Base-by-base conservation (phyloP, 2,888 invertebrate genomes). In the Drosophila nigricruria region DNA sequence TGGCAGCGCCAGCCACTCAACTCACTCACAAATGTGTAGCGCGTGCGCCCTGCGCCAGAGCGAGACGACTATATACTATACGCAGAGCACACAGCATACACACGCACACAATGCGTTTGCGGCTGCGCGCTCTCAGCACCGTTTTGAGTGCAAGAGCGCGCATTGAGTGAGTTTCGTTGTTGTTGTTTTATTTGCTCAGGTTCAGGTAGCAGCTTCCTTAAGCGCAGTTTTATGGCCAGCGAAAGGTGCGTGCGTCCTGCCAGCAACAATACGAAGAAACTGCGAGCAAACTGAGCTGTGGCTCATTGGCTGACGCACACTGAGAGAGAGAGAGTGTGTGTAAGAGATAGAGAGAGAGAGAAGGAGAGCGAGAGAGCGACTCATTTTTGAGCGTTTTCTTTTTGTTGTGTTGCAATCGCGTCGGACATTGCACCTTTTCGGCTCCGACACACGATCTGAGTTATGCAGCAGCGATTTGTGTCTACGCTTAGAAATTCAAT, bases 341-440 rank as follows among this genome's bases (percentile, higher is more conserved):
- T 0, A 9, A 20, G 32, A 14, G 32, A 8, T 16, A 23, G 23
- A 10, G 36, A 0, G 52, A 5, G 50, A 3, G 23, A 23, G 23
- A 12, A 23, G 0, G 43, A 4, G 43, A 1, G 9, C 1, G 18
- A 32, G 50, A 23, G 50, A 32, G 54, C 27, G 20, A 42, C 18
- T 57, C 57, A 50, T 50, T 53, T 59, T 62, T 38, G 60, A 42
- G 56, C 10, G 56, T 43, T 36, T 47, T 59, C 38, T 34, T 10
- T 9, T 10, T 40, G 23, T 45, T 69, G 65, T 83, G 89, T 83
- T 89, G 83, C 90, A 82, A 83, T 89, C 77, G 83, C 90, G 86
- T 89, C 90, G 86, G 86, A 88, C 86, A 90, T 86, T 86, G 86
- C 86, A 86, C 86, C 86, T 89, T 81, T 89, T 81, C 54, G 77